Conservation (phyloP, 2,113 vertebrate genomes). For the Corythaixoides concolor region DNA sequence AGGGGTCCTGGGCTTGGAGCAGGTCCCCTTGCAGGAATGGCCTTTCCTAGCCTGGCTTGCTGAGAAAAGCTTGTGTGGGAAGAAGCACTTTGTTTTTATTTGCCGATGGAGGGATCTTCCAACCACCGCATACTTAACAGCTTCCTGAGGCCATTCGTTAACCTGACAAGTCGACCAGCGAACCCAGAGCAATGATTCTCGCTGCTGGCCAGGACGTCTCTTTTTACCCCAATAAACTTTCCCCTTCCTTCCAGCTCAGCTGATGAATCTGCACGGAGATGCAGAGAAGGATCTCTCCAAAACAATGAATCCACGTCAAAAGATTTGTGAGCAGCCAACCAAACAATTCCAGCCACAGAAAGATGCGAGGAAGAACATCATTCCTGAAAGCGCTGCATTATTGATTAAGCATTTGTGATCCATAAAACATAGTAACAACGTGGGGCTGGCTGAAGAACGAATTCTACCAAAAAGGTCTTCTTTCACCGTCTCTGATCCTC, state of each 20-base stretch:
- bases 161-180: background rate
- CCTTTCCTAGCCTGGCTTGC: background rate
- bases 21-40: background rate
- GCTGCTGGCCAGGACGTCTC: background rate
- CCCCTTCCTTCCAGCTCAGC: background rate
- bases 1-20: background rate
- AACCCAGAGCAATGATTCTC: background rate
- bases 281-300: background rate
- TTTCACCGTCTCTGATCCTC: background rate
- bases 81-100: background rate
- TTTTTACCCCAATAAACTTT: conserved; percentile 10
- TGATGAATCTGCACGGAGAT: conserved; percentile 24
- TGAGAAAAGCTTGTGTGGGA: background rate
- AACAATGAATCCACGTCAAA: background rate
- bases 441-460: background rate
- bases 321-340: conserved; percentile 16
- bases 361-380: background rate
- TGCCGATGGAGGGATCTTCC: background rate
- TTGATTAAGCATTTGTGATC: conserved; percentile 51
- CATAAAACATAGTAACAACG: background rate
- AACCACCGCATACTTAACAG: background rate
- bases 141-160: background rate
- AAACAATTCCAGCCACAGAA: conserved; percentile 1
- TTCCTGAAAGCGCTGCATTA: conserved; percentile 9
- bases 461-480: background rate